A percentile compares a stretch with the other conserved stretches of the same genome.
Conservation (phyloP, 2,888 invertebrate genomes). For the Watsonalla binaria region DNA sequence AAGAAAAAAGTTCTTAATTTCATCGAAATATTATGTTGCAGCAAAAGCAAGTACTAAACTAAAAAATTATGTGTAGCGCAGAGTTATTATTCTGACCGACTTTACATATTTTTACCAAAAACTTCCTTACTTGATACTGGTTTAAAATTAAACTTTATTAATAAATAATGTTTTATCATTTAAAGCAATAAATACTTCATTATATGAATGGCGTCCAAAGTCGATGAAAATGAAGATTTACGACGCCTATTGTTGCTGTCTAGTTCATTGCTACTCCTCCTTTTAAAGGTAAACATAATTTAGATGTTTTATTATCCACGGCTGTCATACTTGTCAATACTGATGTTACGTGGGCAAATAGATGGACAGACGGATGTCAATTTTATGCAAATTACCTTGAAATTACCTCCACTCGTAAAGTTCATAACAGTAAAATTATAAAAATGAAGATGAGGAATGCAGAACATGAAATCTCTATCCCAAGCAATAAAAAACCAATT, state of each 20-base stretch:
- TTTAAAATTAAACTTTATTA: too few relatives aligned
- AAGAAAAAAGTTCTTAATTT: too few relatives aligned
- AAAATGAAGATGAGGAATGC: slow-evolving; percentile 18
- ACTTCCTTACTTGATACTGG: too few relatives aligned
- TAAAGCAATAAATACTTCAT: too few relatives aligned
- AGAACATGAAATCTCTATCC: slow-evolving; percentile 34
- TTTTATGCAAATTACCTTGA: slow-evolving; percentile 12
- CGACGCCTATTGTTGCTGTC: background rate
- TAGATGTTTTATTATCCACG: background rate
- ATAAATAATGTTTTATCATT: too few relatives aligned
- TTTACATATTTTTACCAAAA: too few relatives aligned
- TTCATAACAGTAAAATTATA: slow-evolving; percentile 23
- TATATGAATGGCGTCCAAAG: too few relatives aligned
- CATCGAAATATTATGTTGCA: too few relatives aligned
- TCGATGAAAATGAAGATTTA: background rate
- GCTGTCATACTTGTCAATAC: background rate
- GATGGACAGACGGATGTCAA: slow-evolving; percentile 10
- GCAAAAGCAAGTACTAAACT: too few relatives aligned
- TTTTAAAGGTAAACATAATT: background rate
- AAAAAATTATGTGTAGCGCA: too few relatives aligned
- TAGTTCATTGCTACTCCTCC: background rate
- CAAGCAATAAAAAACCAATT: slow-evolving; percentile 43
- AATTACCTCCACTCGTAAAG: slow-evolving; percentile 9
- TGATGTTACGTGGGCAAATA: slow-evolving; percentile 3
- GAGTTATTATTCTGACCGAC: too few relatives aligned